Percentiles rank a stretch among this genome's conserved stretches.
Conservation (phyloP, 1,140 invertebrate species). For the Pogonognathellus flavescens region DNA sequence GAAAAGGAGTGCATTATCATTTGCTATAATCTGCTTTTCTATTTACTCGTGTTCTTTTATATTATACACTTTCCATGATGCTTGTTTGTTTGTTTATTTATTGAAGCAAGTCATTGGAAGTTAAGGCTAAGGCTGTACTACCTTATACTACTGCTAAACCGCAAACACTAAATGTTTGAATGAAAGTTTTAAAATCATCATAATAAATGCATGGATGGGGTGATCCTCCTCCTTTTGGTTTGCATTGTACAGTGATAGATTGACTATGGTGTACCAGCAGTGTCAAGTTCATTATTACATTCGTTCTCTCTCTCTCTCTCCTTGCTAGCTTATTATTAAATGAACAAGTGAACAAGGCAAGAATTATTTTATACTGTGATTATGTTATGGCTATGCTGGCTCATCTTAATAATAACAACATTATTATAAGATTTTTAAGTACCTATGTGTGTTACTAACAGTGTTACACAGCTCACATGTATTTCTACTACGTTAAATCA, state of each 20-base stretch:
- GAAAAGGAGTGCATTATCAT: constrained; percentile 36
- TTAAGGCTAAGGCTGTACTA: neutral
- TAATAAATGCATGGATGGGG: neutral
- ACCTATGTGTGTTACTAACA: no score
- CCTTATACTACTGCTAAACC: neutral
- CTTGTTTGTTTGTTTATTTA: constrained; percentile 12
- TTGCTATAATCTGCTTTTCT: constrained; percentile 38
- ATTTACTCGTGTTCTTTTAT: constrained; percentile 36
- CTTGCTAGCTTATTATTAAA: no score
- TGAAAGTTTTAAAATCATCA: constrained; percentile 6
- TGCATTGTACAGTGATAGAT: neutral
- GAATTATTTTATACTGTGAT: neutral
- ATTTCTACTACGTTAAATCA: neutral
- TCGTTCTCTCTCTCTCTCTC: neutral
- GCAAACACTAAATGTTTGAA: constrained; percentile 26
- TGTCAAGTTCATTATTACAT: constrained; percentile 32
- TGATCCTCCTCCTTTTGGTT: neutral
- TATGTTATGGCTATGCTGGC: neutral
- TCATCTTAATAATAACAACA: no score
- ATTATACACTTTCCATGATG: constrained; percentile 27
- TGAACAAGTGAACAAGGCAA: constrained; percentile 3
- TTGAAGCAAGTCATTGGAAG: constrained; percentile 14
- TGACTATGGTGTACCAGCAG: neutral
- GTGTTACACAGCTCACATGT: no score
- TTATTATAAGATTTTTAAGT: neutral